phyloP scores from a whole-genome alignment of 2,113 vertebrate genomes.

The Ovis canadensis region DNA sequence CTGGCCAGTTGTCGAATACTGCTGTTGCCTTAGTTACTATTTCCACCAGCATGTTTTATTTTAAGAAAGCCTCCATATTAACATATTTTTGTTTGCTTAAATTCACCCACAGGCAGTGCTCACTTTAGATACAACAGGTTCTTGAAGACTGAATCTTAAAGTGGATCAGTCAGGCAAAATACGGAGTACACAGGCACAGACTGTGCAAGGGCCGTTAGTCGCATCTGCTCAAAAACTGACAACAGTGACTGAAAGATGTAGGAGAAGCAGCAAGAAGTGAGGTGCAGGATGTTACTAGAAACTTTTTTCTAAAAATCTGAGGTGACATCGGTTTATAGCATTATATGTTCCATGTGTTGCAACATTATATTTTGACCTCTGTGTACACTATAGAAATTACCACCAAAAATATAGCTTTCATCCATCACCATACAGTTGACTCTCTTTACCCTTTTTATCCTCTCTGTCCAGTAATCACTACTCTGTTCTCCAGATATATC shows the following conservation, averaged over 20 bases:
- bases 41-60: constrained; percentile 41
- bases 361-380: neutral
- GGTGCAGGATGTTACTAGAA: neutral
- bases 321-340: neutral
- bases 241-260: neutral
- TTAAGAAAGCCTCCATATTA: constrained; percentile 36
- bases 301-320: neutral
- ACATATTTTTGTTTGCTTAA: constrained; percentile 21
- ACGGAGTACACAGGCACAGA: rapidly evolving
- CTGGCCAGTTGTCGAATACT: neutral
- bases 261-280: neutral
- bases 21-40: constrained; percentile 57
- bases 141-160: neutral
- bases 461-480: neutral
- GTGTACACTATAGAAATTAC: neutral
- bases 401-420: neutral
- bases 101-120: neutral
- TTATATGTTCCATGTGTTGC: neutral
- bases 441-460: neutral
- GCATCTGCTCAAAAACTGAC: neutral
- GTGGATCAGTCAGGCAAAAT: neutral
- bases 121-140: neutral
- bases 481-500: neutral
- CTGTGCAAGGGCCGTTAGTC: rapidly evolving
- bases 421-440: neutral